These are phyloP conservation scores for Phrynocephalus forsythii DNA, from an alignment of 2,797 vertebrate species.

Conservation along the genomic window DNA sequence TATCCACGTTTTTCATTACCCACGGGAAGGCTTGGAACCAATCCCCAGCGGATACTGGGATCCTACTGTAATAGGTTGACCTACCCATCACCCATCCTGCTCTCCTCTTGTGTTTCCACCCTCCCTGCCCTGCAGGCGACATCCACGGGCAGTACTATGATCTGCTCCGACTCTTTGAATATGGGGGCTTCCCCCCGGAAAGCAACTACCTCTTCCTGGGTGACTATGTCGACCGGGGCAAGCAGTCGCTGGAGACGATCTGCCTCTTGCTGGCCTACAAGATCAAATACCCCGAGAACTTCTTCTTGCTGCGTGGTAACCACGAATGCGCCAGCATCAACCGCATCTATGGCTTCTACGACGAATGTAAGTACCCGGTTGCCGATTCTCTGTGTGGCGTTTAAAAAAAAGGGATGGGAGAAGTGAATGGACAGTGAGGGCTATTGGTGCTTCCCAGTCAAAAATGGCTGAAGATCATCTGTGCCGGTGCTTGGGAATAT, in stretches of 20 bases:
- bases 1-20: no score
- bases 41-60: no score
- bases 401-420: no score
- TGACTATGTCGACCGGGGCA: slow-evolving; percentile 95
- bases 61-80: background rate
- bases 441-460: no score
- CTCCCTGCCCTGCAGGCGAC: slow-evolving; percentile 81
- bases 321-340: slow-evolving; percentile 98
- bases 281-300: slow-evolving; percentile 99
- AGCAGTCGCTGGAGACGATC: slow-evolving; percentile 97
- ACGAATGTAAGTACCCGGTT: slow-evolving; percentile 86
- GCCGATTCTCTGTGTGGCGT: no score
- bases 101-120: background rate
- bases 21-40: no score
- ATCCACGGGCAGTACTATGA: slow-evolving; percentile 98
- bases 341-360: slow-evolving; percentile 97
- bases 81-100: no score
- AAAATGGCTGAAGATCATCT: no score
- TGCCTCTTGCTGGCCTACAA: slow-evolving; percentile 96
- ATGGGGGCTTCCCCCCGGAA: slow-evolving; percentile 95
- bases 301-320: slow-evolving; percentile 95
- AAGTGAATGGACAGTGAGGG: background rate
- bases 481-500: no score
- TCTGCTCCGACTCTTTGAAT: slow-evolving; percentile 92
- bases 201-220: slow-evolving; percentile 97